Evolutionary conservation across 2,113 vertebrate genomes (phyloP), one percentile per base, ranked within the genome.

Genomic region (Mastomys natalensis): DNA sequence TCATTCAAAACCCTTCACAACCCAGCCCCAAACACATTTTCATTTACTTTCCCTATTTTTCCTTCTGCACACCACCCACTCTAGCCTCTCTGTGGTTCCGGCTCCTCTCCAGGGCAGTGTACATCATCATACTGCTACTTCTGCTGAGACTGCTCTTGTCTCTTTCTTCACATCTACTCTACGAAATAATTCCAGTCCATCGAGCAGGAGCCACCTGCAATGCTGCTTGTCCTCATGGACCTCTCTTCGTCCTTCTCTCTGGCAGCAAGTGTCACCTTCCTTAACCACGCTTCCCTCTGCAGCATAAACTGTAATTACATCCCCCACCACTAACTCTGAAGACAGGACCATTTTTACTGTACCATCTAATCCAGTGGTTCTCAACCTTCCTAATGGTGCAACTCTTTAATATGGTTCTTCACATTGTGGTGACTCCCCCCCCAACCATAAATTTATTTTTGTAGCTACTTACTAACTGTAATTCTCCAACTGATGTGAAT

Each of bases 1-100:
- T 51, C 66, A 58, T 80, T 96, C 16, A 96, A 78, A 92, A 70
- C 34, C 62, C 34, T 91, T 95, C 4, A 53, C 34, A 90, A 26
- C 48, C 13, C 55, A 91, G 73, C 21, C 73, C 29, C 55, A 43
- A 62, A 60, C 11, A 53, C 1, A 5, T 84, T 82, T 86, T 87
- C 81, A 62, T 2, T 90, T 94, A 90, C 64, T 31, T 84, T n/a
- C 66, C 40, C 29, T 51, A 0, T 51, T 43, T 94, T 62, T 24
- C 40, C 7, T 80, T 66, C 48, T 87, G 1, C 51, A 51, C 7
- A 22, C 34, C 11, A 29, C 16, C 15, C 16, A 29, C 34, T 73
- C 29, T 3, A 13, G 21, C 48, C 13, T 53, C n/a, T 16, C 31
- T 31, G 66, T 55, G 91, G 17, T 34, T 85, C 66, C 40, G 58